These are phyloP conservation scores for Mythimna lalbum DNA, from an alignment of 2,888 invertebrate species.

Conservation along the genomic window DNA sequence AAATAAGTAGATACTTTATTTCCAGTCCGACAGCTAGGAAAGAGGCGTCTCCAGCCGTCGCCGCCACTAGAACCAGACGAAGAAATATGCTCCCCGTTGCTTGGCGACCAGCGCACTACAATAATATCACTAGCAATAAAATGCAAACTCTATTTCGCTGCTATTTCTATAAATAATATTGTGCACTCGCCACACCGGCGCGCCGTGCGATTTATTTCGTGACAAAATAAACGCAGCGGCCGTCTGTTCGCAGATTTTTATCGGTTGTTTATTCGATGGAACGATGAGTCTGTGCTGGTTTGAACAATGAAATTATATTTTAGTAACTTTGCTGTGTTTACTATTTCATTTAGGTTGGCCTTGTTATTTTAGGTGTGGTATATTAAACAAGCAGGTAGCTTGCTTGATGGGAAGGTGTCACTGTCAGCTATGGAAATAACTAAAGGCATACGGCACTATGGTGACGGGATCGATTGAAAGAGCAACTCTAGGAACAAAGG, in stretches of 20 bases:
- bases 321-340: slow-evolving; percentile 5
- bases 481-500: too few relatives aligned
- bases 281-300: slow-evolving; percentile 22
- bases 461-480: too few relatives aligned
- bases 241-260: slow-evolving; percentile 50
- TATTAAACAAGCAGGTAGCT: not conserved
- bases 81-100: slow-evolving; percentile 8
- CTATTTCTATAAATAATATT: slow-evolving; percentile 52
- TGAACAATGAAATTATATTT: slow-evolving; percentile 20
- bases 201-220: slow-evolving; percentile 49
- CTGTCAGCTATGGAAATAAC: not conserved
- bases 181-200: slow-evolving; percentile 37
- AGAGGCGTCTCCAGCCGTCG: slow-evolving; percentile 10
- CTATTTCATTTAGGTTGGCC: slow-evolving; percentile 4
- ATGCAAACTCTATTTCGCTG: slow-evolving; percentile 33
- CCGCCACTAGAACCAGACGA: slow-evolving; percentile 2
- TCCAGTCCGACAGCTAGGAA: not conserved
- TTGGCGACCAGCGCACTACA: slow-evolving; percentile 2
- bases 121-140: slow-evolving; percentile 33
- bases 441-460: too few relatives aligned
- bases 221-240: slow-evolving; percentile 41
- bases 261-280: slow-evolving; percentile 56
- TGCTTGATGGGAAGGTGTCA: not conserved
- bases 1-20: slow-evolving; percentile 24
- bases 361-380: not conserved